phyloP scores from a whole-genome alignment of 2,113 vertebrate genomes.

The Eretmochelys imbricata region DNA sequence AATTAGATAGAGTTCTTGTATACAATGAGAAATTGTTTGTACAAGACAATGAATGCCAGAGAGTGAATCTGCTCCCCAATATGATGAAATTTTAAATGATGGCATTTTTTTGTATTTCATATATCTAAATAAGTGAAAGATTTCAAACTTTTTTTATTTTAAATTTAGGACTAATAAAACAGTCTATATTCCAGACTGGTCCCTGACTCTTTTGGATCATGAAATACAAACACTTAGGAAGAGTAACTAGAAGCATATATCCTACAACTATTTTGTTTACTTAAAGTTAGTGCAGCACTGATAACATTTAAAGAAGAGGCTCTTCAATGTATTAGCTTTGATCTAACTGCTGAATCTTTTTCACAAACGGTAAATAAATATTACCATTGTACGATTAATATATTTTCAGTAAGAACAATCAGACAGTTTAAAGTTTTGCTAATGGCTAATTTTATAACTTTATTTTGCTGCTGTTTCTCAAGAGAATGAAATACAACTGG shows the following conservation, averaged over 20 bases:
- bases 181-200: not conserved
- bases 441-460: not conserved
- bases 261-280: not conserved
- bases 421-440: not conserved
- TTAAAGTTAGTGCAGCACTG: not conserved
- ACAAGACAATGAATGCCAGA: not conserved
- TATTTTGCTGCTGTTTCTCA: not conserved
- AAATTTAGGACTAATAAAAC: not conserved
- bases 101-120: not conserved
- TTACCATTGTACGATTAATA: not conserved
- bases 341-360: not conserved
- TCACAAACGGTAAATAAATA: not conserved
- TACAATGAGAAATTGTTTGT: not conserved
- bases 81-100: not conserved
- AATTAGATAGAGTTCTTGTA: not conserved
- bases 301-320: not conserved
- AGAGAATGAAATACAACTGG: not conserved
- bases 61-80: not conserved
- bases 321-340: no score
- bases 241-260: not conserved
- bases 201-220: not conserved
- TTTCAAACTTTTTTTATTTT: not conserved
- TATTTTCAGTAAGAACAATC: not conserved
- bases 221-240: not conserved
- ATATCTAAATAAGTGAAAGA: not conserved